Conservation (phyloP, 2,113 vertebrate species). For the Rhipidura dahli region DNA sequence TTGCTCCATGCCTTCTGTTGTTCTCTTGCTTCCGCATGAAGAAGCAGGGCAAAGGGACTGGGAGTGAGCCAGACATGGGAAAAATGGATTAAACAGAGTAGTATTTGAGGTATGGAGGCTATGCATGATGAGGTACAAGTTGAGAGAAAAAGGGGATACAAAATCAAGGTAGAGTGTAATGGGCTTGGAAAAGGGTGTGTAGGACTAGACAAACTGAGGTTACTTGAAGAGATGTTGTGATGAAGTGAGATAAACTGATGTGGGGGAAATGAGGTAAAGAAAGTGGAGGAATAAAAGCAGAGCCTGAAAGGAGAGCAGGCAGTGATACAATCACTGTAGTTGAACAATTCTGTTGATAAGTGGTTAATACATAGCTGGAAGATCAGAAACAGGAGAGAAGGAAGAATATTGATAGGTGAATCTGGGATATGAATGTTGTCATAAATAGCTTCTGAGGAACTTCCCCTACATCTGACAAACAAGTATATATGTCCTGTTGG, state of each 20-base stretch:
- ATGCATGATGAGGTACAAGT: not conserved
- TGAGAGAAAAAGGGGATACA: not conserved
- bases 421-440: not conserved
- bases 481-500: not conserved
- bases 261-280: not conserved
- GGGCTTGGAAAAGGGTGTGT: not conserved
- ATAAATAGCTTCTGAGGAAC: not conserved
- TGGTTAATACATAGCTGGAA: not conserved
- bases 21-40: not conserved
- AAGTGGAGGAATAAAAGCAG: not conserved
- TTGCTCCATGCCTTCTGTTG: not conserved
- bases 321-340: not conserved
- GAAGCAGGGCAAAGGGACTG: not conserved
- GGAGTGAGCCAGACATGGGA: not conserved
- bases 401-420: not conserved
- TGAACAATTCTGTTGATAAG: not conserved
- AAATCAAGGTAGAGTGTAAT: not conserved
- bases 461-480: not conserved
- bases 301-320: not conserved
- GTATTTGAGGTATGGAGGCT: not conserved
- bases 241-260: not conserved
- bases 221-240: not conserved
- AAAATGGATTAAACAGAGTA: not conserved
- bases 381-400: not conserved
- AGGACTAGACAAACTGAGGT: not conserved